Percentiles rank a stretch among this genome's conserved stretches.
Evolutionary conservation across 2,797 vertebrate species (phyloP).

Genomic region (Chelonia mydas): DNA sequence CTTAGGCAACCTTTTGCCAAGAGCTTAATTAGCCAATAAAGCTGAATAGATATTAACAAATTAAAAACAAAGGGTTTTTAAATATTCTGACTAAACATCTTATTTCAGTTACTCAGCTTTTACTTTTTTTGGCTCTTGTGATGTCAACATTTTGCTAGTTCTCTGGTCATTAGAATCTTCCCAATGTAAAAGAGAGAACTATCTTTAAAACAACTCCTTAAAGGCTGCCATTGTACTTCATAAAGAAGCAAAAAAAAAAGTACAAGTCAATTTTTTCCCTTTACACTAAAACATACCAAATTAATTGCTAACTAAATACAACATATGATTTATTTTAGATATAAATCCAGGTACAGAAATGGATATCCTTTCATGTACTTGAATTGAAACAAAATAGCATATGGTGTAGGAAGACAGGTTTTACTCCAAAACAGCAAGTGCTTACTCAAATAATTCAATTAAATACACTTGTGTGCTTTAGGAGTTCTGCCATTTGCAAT

Average conservation of each 20-base stretch:
- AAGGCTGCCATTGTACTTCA: background rate
- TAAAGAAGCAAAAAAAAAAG: background rate
- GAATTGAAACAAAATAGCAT: background rate
- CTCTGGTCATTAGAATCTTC: background rate
- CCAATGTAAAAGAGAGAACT: background rate
- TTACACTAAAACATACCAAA: background rate
- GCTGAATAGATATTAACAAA: background rate
- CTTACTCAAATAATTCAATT: background rate
- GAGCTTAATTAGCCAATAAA: background rate
- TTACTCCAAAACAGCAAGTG: background rate
- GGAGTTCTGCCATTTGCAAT: background rate
- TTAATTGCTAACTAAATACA: background rate
- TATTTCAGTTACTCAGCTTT: background rate
- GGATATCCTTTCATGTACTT: background rate
- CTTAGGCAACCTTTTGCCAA: too few species aligned
- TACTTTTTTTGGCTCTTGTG: background rate
- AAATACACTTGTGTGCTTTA: background rate
- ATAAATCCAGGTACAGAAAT: background rate
- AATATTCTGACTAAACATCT: background rate
- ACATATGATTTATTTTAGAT: background rate
- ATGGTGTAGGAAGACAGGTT: background rate
- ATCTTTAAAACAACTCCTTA: background rate
- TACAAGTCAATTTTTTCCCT: background rate
- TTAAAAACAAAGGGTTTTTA: fast-evolving
- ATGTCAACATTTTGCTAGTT: background rate